Percentiles rank a stretch among this genome's conserved stretches.
These are phyloP conservation scores for Phyllotis vaccarum DNA, from an alignment of 2,797 vertebrate species.

Conservation along the genomic window DNA sequence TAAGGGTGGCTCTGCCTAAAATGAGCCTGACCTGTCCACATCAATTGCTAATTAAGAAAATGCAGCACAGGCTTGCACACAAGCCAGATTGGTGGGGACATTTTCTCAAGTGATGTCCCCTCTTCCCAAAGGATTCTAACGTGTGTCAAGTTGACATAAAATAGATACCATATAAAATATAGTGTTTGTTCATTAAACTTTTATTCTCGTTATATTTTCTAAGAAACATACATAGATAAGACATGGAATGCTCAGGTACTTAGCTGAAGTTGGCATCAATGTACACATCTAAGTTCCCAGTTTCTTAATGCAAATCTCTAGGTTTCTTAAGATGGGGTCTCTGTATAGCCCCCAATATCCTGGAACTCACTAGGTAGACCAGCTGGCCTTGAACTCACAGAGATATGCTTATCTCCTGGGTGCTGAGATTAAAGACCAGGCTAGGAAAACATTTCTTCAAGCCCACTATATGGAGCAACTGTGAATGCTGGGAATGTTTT, in stretches of 20 bases:
- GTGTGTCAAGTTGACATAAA: neutral
- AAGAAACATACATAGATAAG: neutral
- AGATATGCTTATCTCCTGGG: neutral
- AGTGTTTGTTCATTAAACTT: neutral
- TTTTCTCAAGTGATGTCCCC: neutral
- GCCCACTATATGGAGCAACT: neutral
- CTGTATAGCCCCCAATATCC: neutral
- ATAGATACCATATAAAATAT: too few species aligned
- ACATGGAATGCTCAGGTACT: neutral
- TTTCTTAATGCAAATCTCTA: neutral
- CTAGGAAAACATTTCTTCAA: neutral
- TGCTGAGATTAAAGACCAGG: neutral
- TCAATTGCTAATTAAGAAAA: neutral
- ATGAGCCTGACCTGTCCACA: neutral
- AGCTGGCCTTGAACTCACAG: neutral
- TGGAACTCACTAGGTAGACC: neutral
- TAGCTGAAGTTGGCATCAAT: neutral
- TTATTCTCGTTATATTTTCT: neutral
- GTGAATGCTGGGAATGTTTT: neutral
- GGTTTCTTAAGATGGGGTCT: neutral
- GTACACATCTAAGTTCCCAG: neutral
- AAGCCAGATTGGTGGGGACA: neutral
- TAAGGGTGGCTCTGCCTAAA: neutral
- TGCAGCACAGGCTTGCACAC: neutral
- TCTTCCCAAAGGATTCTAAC: neutral